Evolutionary conservation across 2,113 vertebrate genomes (phyloP), one percentile per base, ranked within the genome.

Genomic region (Aleadryas rufinucha): DNA sequence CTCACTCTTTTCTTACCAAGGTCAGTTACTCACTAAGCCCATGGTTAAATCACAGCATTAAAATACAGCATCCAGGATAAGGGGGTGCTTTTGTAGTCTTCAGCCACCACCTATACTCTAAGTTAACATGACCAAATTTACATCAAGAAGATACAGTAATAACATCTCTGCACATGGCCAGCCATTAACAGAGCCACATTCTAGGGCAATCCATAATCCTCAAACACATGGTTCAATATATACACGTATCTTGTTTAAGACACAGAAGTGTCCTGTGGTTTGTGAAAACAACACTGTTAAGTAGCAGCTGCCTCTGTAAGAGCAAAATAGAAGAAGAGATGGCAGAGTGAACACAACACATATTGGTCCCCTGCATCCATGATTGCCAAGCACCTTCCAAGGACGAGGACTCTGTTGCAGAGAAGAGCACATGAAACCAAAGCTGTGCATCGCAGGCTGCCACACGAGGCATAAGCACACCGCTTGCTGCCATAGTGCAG

Each of bases 381-480:
- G 11, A 61, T 26, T 57, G 52, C 35, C 31, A 66, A 82, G 31
- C 9, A 7, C 4, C 30, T 70, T 53, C 45, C 13, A 66, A 53
- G 27, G 2, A 8, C 3, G 12, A 71, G 37, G 35, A 37, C 9
- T 7, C 20, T 14, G 10, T 1, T 47, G 21, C 63, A 60, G 23
- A 64, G 21, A 3, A 56, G 13, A 75, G 24, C 14, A 22, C 0
- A 0, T 16, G 16, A 49, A 64, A 33, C 7, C 0, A 0, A 74
- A 53, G 37, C 6, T 0, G 0, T 1, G 0, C 22, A 20, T 16
- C 26, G 3, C 24, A 13, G n/a, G 9, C 41, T 59, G 10, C 30
- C 42, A 35, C 37, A 56, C 0, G 1, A 30, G 52, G 20, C 42
- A 21, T 2, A 9, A 54, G 39, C 47, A 42, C 47, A 41, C 1